phyloP scores from a whole-genome alignment of 64 coral and sea anemone genomes.

The Montipora sp. region DNA sequence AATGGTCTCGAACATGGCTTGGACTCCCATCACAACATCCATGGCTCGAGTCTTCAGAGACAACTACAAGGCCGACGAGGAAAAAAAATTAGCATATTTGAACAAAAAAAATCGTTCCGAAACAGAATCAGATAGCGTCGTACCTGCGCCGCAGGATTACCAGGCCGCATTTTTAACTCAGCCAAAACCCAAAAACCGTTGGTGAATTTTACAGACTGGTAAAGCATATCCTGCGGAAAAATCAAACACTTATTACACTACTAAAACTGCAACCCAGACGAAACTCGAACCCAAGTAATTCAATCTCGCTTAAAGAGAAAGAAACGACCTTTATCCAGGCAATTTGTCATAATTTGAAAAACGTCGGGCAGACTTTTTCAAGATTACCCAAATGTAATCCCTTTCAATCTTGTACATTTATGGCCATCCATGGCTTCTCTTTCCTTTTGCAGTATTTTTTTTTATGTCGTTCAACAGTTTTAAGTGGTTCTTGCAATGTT shows the following conservation, averaged over 20 bases:
- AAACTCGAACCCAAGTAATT: too few species aligned
- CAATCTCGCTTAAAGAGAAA: too few species aligned
- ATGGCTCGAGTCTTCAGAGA: slow-evolving; percentile 77
- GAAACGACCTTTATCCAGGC: too few species aligned
- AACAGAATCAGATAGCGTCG: neutral
- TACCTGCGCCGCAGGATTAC: slow-evolving; percentile 85
- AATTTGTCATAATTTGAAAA: too few species aligned
- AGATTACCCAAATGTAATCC: too few species aligned
- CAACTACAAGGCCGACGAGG: slow-evolving; percentile 36
- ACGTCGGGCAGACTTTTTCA: too few species aligned
- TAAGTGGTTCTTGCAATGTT: too few species aligned
- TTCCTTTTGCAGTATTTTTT: too few species aligned
- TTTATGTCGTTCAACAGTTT: too few species aligned
- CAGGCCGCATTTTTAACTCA: slow-evolving; percentile 36
- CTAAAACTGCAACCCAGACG: neutral
- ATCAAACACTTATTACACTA: neutral
- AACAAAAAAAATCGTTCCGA: neutral
- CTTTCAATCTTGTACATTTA: too few species aligned
- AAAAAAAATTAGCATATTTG: neutral
- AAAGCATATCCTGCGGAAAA: slow-evolving; percentile 80
- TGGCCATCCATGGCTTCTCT: too few species aligned
- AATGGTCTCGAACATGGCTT: slow-evolving; percentile 67
- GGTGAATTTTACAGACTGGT: slow-evolving; percentile 94
- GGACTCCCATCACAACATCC: slow-evolving; percentile 66
- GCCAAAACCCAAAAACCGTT: neutral